A percentile compares a stretch with the other conserved stretches of the same genome.
These are phyloP conservation scores for Anoplopoma fimbria DNA, from an alignment of 2,113 vertebrate species.

Conservation along the genomic window DNA sequence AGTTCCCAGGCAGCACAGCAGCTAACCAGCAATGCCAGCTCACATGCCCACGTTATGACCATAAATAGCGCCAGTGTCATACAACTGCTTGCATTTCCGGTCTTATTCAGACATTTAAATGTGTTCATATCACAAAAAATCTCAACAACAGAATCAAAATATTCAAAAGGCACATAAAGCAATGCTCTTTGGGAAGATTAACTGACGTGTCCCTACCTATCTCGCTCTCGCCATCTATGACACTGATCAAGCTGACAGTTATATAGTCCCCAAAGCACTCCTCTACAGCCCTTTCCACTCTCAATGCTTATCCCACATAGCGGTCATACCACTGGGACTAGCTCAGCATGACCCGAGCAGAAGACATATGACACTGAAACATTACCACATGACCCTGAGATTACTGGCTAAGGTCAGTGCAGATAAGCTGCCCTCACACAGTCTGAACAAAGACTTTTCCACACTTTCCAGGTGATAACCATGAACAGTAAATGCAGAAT, in stretches of 20 bases:
- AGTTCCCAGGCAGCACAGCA: constrained; percentile 68
- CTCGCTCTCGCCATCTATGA: constrained; percentile 13
- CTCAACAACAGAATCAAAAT: background rate
- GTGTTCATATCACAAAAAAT: background rate
- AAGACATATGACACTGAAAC: constrained; percentile 68
- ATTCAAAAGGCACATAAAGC: background rate
- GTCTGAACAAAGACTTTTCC: constrained; percentile 27
- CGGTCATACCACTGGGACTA: constrained; percentile 60
- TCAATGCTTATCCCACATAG: constrained; percentile 45
- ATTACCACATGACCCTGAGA: constrained; percentile 61
- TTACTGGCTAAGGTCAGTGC: constrained; percentile 44
- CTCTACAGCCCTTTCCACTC: constrained; percentile 4
- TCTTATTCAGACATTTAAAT: background rate
- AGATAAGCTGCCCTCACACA: constrained; percentile 37
- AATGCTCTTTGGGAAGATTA: background rate
- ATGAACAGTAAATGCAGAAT: background rate
- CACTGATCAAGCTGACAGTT: constrained; percentile 58
- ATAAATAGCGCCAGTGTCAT: constrained; percentile 27
- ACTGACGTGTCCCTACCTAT: background rate
- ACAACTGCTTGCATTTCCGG: constrained; percentile 18
- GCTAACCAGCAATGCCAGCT: constrained; percentile 44
- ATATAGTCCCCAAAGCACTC: constrained; percentile 26
- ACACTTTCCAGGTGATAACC: constrained; percentile 2
- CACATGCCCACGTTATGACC: constrained; percentile 31
- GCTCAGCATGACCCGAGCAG: constrained; percentile 61